Conservation (phyloP, 1,140 invertebrate genomes). For the Pseudomyrmex gracilis region DNA sequence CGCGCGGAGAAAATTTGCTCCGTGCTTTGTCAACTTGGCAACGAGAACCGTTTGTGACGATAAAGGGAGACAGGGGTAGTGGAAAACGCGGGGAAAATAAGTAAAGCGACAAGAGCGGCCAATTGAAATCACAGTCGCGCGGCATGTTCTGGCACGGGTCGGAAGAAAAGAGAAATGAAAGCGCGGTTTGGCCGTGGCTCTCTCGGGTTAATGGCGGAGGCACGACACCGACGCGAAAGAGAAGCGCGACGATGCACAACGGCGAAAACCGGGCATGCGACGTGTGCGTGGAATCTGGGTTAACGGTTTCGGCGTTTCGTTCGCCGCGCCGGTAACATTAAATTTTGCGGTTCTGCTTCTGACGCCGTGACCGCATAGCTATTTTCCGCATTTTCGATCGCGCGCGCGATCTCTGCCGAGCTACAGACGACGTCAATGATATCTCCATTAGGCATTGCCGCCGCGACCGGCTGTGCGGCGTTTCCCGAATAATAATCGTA, state of each 20-base stretch:
- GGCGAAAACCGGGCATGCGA: slow-evolving; percentile 12
- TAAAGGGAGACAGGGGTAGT: background rate
- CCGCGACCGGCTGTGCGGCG: slow-evolving; percentile 1
- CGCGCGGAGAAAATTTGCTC: background rate
- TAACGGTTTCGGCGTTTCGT: slow-evolving; percentile 49
- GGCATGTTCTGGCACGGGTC: slow-evolving; percentile 40
- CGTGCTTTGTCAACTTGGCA: slow-evolving; percentile 34
- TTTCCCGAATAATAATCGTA: slow-evolving; percentile 42
- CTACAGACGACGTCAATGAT: slow-evolving; percentile 19
- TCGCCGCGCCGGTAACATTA: slow-evolving; percentile 40
- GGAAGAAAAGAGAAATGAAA: slow-evolving; percentile 56
- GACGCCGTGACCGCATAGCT: background rate
- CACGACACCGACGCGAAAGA: slow-evolving; percentile 28
- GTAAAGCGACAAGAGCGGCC: slow-evolving; percentile 19
- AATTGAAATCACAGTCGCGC: slow-evolving; percentile 49
- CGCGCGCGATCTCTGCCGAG: background rate
- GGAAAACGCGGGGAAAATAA: slow-evolving; percentile 4
- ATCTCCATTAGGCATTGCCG: slow-evolving; percentile 44
- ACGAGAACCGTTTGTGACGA: background rate
- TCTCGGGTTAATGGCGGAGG: slow-evolving; percentile 34
- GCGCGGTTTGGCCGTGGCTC: slow-evolving; percentile 49
- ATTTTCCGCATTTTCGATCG: slow-evolving; percentile 27
- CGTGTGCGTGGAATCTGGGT: slow-evolving; percentile 43
- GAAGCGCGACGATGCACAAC: slow-evolving; percentile 22
- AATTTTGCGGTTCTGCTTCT: slow-evolving; percentile 15